Evolutionary conservation across 2,113 vertebrate genomes (phyloP), one percentile per base, ranked within the genome.

Genomic region (Rhinogobius similis): DNA sequence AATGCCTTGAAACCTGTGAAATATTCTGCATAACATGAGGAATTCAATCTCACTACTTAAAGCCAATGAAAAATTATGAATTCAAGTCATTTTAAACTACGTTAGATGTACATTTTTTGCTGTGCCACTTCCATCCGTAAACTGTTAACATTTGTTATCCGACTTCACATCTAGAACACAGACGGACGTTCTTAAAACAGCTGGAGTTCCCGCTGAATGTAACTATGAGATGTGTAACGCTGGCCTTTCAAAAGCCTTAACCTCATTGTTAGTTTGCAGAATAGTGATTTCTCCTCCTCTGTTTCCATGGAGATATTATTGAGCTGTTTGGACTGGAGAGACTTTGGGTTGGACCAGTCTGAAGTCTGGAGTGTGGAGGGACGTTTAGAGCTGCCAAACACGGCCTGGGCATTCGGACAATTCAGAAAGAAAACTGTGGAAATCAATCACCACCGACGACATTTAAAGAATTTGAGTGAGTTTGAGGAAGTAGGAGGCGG

Each of bases 361-460:
- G 36, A 0, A 29, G 43, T 46, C 16, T 46, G 55, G 38, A 59
- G 27, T 32, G 59, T 21, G 32, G 52, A 50, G 46, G 64, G 56
- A 67, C 50, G 41, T 75, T 38, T 73, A 38, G 61, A 43, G 65
- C 70, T 29, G 61, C 68, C 58, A 78, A 58, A 65, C 77, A 63
- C 80, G 67, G 69, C 62, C 69, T 55, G 77, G 67, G 86, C 87
- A 93, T 94, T 95, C 95, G 93, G 94, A 91, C 94, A 94, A 94
- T 93, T 94, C 94, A 95, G 96, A 8, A 96, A 95, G 96, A 8
- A 96, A 94, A 76, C 92, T 90, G 72, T 93, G 93, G 92, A 95
- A 95, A 95, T 94, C 93, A 95, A 93, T 94, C 88, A 5, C 32
- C 32, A 85, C 50, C 85, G 78, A 82, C 85, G 84, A 94, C 88